Base-by-base conservation (phyloP, 2,888 invertebrate genomes). In the Euzetes globulus region DNA sequence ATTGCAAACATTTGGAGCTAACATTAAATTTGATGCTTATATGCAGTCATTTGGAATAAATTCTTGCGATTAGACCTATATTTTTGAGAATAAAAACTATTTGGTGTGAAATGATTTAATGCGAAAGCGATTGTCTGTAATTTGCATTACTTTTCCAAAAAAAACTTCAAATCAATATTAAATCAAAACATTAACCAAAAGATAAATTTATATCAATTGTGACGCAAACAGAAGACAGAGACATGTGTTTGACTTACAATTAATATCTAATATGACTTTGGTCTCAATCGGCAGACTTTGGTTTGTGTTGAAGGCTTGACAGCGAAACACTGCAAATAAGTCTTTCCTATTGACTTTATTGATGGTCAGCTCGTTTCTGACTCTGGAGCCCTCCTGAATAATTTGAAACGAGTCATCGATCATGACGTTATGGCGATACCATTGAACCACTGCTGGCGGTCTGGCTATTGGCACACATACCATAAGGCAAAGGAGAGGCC, bases 281-380 rank as follows among this genome's bases (percentile, higher is more conserved):
- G 74, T 71, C 27, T 50, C 52, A 29, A 74, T 70, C n/a, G 74
- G 71, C 6, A 22, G 45, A 15, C 22, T 63, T 45, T 55, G 45
- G 33, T 74, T 74, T 17, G 52, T 71, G 37, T 74, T 74, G 52
- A 70, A 70, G 25, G 74, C 71, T 27, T 74, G 74, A 58, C 74
- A 74, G n/a, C 70, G 71, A 58, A 55, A 55, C 37, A 60, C 55
- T 45, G 70, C 74, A 52, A 71, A 63, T 60, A 74, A 55, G 60
- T 74, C 71, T 27, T 37, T 50, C 27, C 71, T 37, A 55, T 50
- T 27, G 33, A 74, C n/a, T 47, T 71, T 71, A 63, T 55, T 52
- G 33, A 74, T 55, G 25, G 52, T 70, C 5, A 74, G 71, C 37
- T 74, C 71, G 45, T 74, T 74, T 19, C 50, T 41, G 13, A 74